Evolutionary conservation across 2,113 vertebrate genomes (phyloP), one percentile per base, ranked within the genome.

Genomic region (Lathamus discolor): DNA sequence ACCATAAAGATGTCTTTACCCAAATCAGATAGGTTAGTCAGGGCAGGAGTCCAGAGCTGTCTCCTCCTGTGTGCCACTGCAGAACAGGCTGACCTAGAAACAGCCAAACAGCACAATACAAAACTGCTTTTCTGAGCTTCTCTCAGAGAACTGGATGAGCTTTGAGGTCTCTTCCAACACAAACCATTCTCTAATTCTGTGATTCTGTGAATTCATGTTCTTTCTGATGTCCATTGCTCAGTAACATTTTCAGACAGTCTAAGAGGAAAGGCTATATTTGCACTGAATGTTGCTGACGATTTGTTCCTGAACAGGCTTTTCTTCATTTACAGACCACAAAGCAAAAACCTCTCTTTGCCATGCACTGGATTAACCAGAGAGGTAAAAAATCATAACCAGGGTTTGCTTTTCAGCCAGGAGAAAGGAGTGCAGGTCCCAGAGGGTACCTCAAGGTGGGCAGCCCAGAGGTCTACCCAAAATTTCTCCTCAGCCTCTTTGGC

Each of bases 21-120:
- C 37, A 39, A 77, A 90, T 44, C 89, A 85, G 74, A 90, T 73
- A 76, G 75, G 87, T 85, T 92, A 79, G 82, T 67, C 3, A 28
- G 90, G 92, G 75, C 84, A 37, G 3, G 7, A 46, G 41, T 57
- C 75, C 90, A 66, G 91, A 52, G 67, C 87, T 95, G 83, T 67
- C 62, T 70, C 44, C 85, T 88, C 86, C 83, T 39, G 68, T 6
- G 41, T 39, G 90, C 81, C 70, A 77, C 90, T 68, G 87, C 70
- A 75, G 95, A 88, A 95, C 94, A 93, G 52, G 57, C 82, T 97
- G 95, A 96, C 96, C 96, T 94, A 97, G 91, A 97, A 97, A 95
- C 82, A 85, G 63, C 63, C 75, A n/a, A 44, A 66, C 15, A 51
- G n/a, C 44, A 1, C 2, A 7, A 66, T 57, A 66, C 11, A 67